Percentiles rank a stretch among this genome's conserved stretches.
Conservation (phyloP, 2,113 vertebrate genomes). For the Semnornis frantzii region DNA sequence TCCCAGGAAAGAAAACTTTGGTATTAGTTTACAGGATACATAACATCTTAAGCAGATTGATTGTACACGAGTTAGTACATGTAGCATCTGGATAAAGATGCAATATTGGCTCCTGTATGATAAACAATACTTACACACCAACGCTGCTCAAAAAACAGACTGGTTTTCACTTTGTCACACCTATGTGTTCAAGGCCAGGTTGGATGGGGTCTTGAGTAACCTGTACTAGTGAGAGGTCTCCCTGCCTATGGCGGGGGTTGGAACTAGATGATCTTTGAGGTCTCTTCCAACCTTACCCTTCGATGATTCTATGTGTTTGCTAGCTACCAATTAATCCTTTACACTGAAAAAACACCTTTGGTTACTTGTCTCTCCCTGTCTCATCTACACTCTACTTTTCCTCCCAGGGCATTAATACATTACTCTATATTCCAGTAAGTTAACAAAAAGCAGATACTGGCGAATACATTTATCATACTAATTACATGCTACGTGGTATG, state of each 20-base stretch:
- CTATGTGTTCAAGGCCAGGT: neutral
- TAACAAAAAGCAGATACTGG: neutral
- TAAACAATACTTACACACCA: neutral
- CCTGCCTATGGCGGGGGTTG: no score
- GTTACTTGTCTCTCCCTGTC: neutral
- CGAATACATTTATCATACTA: constrained; percentile 33
- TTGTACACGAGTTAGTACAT: neutral
- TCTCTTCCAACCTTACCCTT: no score
- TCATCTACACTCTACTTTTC: neutral
- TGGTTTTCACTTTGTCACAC: neutral
- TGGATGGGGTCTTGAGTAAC: no score
- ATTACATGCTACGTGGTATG: constrained; percentile 50
- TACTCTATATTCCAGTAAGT: neutral
- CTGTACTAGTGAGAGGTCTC: no score
- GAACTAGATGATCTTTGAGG: no score
- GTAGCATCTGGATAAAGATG: accelerated
- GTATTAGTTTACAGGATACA: neutral
- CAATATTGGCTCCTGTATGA: neutral
- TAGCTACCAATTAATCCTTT: neutral
- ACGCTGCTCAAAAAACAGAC: neutral
- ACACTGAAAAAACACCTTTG: neutral
- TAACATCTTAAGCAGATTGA: neutral
- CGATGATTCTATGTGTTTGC: no score
- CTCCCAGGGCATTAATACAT: neutral
- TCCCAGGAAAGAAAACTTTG: neutral